These are phyloP conservation scores for Bacillus rossius DNA, from an alignment of 1,140 invertebrate species.

Conservation along the genomic window DNA sequence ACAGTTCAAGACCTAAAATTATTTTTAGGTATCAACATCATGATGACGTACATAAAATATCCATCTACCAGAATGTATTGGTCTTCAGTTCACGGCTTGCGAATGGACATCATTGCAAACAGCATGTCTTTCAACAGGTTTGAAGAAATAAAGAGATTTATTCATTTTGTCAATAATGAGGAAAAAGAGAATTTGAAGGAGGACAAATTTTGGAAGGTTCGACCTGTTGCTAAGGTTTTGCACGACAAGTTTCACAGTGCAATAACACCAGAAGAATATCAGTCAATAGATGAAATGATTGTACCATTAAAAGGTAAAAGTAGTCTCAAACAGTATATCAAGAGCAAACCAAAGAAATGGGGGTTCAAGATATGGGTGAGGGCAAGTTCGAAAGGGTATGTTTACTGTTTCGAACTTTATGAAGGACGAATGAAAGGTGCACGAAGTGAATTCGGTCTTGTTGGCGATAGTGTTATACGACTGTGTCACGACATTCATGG, in stretches of 20 bases:
- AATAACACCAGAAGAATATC: background rate
- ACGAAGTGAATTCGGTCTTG: constrained; percentile 28
- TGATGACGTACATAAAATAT: constrained; percentile 19
- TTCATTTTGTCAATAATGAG: too few relatives aligned
- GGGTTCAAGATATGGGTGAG: constrained; percentile 31
- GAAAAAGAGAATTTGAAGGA: too few relatives aligned
- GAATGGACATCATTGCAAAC: constrained; percentile 12
- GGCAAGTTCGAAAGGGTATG: constrained; percentile 25
- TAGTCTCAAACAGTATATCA: constrained; percentile 28
- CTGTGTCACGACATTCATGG: constrained; percentile 20
- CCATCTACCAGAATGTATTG: constrained; percentile 13
- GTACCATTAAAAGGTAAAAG: constrained; percentile 31
- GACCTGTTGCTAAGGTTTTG: too few relatives aligned
- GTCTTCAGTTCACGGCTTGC: constrained; percentile 10
- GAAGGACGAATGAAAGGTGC: constrained; percentile 22
- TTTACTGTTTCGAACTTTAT: constrained; percentile 33
- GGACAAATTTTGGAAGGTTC: too few relatives aligned
- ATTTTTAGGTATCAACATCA: constrained; percentile 17
- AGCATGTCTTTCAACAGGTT: too few relatives aligned
- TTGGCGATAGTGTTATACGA: constrained; percentile 31
- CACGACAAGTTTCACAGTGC: too few relatives aligned
- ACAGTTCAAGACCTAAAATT: constrained; percentile 9
- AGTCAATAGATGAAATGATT: constrained; percentile 36
- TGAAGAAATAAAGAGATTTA: too few relatives aligned
- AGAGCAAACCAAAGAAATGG: constrained; percentile 35